These are phyloP conservation scores for Drosophila nigrodunni DNA, from an alignment of 1,140 invertebrate species.

Conservation along the genomic window DNA sequence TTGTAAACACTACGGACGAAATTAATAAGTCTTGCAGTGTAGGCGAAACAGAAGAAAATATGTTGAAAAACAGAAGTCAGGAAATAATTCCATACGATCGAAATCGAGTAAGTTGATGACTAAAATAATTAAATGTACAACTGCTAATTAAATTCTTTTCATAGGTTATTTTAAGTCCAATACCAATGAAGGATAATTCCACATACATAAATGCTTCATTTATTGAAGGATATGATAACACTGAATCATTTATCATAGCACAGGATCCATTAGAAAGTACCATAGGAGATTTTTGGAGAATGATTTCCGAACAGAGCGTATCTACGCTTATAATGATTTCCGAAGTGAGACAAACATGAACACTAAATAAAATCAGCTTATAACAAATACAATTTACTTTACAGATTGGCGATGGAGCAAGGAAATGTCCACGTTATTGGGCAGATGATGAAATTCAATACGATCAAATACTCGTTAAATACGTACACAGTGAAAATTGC, in stretches of 20 bases:
- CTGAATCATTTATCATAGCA: constrained; percentile 96
- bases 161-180: constrained; percentile 87
- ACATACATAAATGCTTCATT: constrained; percentile 99
- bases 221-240: constrained; percentile 97
- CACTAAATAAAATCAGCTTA: not conserved
- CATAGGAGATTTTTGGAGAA: constrained; percentile 97
- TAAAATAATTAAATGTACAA: not conserved
- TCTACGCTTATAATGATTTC: constrained; percentile 97
- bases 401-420: constrained; percentile 89
- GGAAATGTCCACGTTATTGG: constrained; percentile 96
- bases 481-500: constrained; percentile 94
- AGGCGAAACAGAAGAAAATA: constrained; percentile 93
- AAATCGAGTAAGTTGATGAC: constrained; percentile 90
- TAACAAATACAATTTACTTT: constrained; percentile 32
- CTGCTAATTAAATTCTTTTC: not conserved
- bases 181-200: constrained; percentile 93
- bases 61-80: constrained; percentile 94
- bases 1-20: constrained; percentile 91
- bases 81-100: constrained; percentile 96
- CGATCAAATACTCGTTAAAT: constrained; percentile 93
- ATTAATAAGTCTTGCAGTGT: constrained; percentile 92
- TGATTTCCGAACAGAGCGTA: constrained; percentile 97
- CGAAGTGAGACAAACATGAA: constrained; percentile 87
- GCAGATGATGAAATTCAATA: constrained; percentile 93
- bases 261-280: constrained; percentile 97